These are phyloP conservation scores for Artibeus lituratus DNA, from an alignment of 2,797 vertebrate genomes.

Conservation along the genomic window DNA sequence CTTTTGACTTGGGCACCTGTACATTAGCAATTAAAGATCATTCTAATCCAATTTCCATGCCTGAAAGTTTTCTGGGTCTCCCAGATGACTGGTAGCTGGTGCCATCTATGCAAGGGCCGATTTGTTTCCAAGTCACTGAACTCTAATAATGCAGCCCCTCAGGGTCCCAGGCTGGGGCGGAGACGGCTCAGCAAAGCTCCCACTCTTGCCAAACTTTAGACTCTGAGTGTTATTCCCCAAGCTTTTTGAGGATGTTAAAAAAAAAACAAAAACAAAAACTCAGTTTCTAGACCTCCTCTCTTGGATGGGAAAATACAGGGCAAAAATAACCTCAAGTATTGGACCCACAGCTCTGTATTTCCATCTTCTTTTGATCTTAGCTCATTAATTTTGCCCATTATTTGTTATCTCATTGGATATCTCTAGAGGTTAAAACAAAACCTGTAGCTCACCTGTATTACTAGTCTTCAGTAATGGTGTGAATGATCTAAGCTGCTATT, in stretches of 20 bases:
- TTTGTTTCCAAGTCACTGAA: background rate
- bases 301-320: background rate
- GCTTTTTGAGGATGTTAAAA: background rate
- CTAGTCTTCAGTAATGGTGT: background rate
- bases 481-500: background rate
- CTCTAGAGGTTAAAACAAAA: background rate
- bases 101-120: background rate
- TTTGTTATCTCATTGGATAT: background rate
- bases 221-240: background rate
- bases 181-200: background rate
- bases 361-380: background rate
- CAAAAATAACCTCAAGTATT: background rate
- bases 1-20: background rate
- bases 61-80: background rate
- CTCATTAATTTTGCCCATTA: background rate
- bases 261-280: background rate
- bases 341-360: background rate
- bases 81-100: background rate
- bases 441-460: background rate
- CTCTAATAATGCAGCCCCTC: background rate
- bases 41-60: background rate
- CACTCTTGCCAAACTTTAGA: background rate
- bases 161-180: background rate
- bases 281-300: background rate
- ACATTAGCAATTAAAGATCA: background rate